These are phyloP conservation scores for Coenonympha arcania DNA, from an alignment of 2,888 invertebrate genomes.

Conservation along the genomic window DNA sequence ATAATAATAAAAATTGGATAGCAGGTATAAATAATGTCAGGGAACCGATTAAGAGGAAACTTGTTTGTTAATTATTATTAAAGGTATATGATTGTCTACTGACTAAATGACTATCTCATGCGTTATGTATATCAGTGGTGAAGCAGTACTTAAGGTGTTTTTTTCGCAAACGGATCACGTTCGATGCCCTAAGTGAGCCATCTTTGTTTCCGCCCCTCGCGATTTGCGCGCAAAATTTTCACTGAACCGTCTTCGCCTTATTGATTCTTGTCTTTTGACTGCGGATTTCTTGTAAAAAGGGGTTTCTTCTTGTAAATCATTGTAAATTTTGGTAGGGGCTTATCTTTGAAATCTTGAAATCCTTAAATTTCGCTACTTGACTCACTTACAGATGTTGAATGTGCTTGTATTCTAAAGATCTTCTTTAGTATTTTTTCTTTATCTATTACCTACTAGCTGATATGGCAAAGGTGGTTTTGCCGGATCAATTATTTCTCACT, in stretches of 20 bases:
- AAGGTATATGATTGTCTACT: not conserved
- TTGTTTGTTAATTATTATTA: not conserved
- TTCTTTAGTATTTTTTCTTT: not conserved
- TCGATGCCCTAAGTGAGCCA: slow-evolving; percentile 68
- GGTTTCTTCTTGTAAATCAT: no score
- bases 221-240: slow-evolving; percentile 54
- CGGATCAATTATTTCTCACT: no score
- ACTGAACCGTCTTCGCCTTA: slow-evolving; percentile 45
- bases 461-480: no score
- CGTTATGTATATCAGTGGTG: slow-evolving; percentile 20
- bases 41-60: no score
- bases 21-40: no score
- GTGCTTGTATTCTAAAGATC: not conserved
- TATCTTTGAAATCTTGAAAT: not conserved
- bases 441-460: no score
- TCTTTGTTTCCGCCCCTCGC: slow-evolving; percentile 57
- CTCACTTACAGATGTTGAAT: slow-evolving; percentile 10
- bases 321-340: no score
- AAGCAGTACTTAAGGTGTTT: slow-evolving; percentile 41
- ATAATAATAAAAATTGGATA: no score
- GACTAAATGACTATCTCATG: not conserved
- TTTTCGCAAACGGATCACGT: slow-evolving; percentile 73
- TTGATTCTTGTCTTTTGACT: slow-evolving; percentile 47
- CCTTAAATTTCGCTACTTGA: not conserved
- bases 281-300: slow-evolving; percentile 24